Evolutionary conservation across 2,888 invertebrate species (phyloP).

Genomic region (Eristalis arbustorum): DNA sequence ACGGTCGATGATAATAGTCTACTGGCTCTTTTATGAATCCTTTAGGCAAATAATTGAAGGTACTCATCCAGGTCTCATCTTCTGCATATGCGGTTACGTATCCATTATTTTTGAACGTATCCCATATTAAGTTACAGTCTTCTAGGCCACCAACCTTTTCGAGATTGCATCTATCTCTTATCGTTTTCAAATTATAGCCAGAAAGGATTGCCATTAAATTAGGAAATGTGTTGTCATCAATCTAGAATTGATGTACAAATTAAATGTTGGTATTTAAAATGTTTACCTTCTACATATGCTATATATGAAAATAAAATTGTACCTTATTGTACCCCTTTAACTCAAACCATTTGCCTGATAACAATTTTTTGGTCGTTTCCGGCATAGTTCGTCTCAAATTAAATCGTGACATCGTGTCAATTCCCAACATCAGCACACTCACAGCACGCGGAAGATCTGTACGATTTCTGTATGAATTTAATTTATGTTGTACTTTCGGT

Average conservation of each 20-base stretch:
- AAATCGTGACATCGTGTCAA: slow-evolving; percentile 91
- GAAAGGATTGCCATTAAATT: slow-evolving; percentile 91
- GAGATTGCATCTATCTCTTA: slow-evolving; percentile 81
- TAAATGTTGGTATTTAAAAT: background rate
- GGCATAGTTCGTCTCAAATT: slow-evolving; percentile 89
- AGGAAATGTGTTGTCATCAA: slow-evolving; percentile 93
- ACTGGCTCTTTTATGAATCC: slow-evolving; percentile 88
- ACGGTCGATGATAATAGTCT: slow-evolving; percentile 89
- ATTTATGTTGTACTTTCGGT: background rate
- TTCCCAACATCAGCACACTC: slow-evolving; percentile 89
- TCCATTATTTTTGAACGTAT: slow-evolving; percentile 84
- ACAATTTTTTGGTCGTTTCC: slow-evolving; percentile 84
- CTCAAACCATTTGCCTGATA: slow-evolving; percentile 85
- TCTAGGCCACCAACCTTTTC: slow-evolving; percentile 83
- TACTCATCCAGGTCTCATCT: slow-evolving; percentile 86
- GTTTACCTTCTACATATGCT: too few relatives aligned
- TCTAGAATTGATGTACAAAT: slow-evolving; percentile 78
- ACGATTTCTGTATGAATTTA: background rate
- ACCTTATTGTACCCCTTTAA: slow-evolving; percentile 88
- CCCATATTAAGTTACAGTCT: slow-evolving; percentile 89
- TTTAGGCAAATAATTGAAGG: slow-evolving; percentile 84
- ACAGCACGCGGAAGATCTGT: background rate
- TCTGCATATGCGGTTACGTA: slow-evolving; percentile 91
- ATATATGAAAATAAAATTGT: too few relatives aligned
- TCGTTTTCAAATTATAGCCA: slow-evolving; percentile 82